A percentile compares a stretch with the other conserved stretches of the same genome.
Evolutionary conservation across 2,113 vertebrate genomes (phyloP).

Genomic region (Anguilla japonica): DNA sequence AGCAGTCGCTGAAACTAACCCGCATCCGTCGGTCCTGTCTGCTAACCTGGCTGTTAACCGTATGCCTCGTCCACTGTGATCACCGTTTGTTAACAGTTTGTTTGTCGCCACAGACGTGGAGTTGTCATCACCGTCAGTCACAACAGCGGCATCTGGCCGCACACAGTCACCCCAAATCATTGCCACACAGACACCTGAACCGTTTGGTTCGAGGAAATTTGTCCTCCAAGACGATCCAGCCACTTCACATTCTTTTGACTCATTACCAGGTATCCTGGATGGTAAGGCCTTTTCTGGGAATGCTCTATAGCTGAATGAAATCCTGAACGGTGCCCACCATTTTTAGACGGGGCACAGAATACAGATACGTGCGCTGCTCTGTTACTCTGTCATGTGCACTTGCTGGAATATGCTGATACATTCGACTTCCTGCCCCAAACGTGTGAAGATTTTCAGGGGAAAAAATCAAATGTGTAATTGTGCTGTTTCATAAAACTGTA

Average conservation of each 20-base stretch:
- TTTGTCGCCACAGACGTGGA: constrained; percentile 99
- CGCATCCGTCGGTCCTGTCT: constrained; percentile 40
- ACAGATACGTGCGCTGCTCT: neutral
- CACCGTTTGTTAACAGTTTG: constrained; percentile 79
- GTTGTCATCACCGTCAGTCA: constrained; percentile 89
- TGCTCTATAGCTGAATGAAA: constrained; percentile 81
- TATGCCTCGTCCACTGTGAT: constrained; percentile 57
- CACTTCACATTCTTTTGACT: constrained; percentile 92
- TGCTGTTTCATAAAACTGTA: neutral
- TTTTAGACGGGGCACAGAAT: constrained; percentile 18
- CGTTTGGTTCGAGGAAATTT: constrained; percentile 95
- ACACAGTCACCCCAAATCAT: constrained; percentile 92
- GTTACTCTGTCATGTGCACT: neutral
- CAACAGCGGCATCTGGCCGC: constrained; percentile 88
- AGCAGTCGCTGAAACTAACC: constrained; percentile 40
- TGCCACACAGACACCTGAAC: constrained; percentile 94
- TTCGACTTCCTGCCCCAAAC: neutral
- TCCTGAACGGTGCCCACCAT: constrained; percentile 69
- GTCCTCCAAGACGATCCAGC: constrained; percentile 93
- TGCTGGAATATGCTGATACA: constrained; percentile 19
- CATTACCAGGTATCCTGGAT: constrained; percentile 93
- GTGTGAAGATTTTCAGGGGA: neutral
- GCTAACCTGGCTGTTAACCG: constrained; percentile 58
- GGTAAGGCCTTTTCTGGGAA: constrained; percentile 91
- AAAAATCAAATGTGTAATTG: neutral